Evolutionary conservation across 2,113 vertebrate species (phyloP), one percentile per base, ranked within the genome.

Genomic region (Stigmatopora nigra): DNA sequence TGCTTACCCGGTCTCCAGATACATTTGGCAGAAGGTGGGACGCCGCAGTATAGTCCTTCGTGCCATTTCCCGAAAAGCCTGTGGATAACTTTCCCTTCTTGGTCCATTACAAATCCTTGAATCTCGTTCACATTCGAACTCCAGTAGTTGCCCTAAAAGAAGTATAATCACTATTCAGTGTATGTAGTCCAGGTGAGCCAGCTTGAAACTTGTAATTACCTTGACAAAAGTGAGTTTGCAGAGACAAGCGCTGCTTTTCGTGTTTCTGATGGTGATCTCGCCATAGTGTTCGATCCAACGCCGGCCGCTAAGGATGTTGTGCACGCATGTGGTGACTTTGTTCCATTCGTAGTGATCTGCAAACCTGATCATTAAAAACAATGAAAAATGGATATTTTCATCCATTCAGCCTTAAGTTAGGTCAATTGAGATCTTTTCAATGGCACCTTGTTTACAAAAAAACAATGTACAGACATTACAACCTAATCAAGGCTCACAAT

Each of bases 231-330:
- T 97, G 53, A 99, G 94, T 84, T 99, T 99, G 88, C 97, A 99
- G 88, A 96, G 94, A 82, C 94, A 98, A 71, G 89, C 78, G 64
- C 93, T 93, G 89, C 91, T 94, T 89, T 93, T 97, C 69, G 89
- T 94, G 86, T 98, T 98, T 82, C 94, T 91, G 81, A 99, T 94
- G 49, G 95, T 98, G 78, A 99, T 91, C 87, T 99, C 97, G 70
- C 97, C 97, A 1, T 99, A 99, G 86, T 99, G 95, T 64, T 99
- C 97, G 73, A 99, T 98, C 97, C 97, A 98, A 65, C 97, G 90
- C 46, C 93, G 92, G 53, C 97, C 97, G 62, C 94, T 98, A 64
- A 99, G 95, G 81, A 98, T 99, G 90, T 99, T 99, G 89, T 99
- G 97, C 72, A 99, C 94, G 51, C 97, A 99, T 2, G 97, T 98